Percentiles rank a stretch among this genome's conserved stretches.
Evolutionary conservation across 2,888 invertebrate genomes (phyloP).

Genomic region (Biston betularia): DNA sequence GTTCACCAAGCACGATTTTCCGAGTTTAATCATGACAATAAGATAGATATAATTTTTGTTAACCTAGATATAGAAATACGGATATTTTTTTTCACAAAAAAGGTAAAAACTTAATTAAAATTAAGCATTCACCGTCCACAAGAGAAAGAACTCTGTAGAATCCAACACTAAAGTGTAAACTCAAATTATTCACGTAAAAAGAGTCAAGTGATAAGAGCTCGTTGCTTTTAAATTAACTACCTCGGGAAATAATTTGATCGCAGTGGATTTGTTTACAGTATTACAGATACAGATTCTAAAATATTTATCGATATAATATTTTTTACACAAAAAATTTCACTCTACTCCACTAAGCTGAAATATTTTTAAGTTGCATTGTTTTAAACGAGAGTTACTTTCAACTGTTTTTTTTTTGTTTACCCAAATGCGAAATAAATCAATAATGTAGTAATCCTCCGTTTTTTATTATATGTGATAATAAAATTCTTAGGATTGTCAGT

Average conservation of each 20-base stretch:
- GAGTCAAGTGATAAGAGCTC: slow-evolving; percentile 48
- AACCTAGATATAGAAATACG: slow-evolving; percentile 11
- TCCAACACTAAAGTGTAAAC: slow-evolving; percentile 38
- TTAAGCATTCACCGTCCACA: slow-evolving; percentile 30
- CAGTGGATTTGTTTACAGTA: slow-evolving; percentile 18
- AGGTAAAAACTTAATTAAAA: slow-evolving; percentile 37
- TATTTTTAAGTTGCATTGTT: too few species aligned
- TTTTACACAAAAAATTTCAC: too few species aligned
- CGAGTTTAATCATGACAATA: too few species aligned
- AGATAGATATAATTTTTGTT: not conserved
- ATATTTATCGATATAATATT: too few species aligned
- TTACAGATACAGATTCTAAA: not conserved
- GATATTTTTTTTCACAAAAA: slow-evolving; percentile 3
- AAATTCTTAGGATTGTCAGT: too few species aligned
- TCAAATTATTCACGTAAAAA: slow-evolving; percentile 42
- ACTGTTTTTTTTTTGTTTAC: too few species aligned
- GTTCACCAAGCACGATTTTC: too few species aligned
- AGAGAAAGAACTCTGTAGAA: slow-evolving; percentile 23
- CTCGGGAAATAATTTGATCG: slow-evolving; percentile 40
- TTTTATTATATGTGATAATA: too few species aligned
- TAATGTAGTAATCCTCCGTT: too few species aligned
- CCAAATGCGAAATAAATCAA: too few species aligned
- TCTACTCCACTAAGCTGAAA: too few species aligned
- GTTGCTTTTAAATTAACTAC: slow-evolving; percentile 47
- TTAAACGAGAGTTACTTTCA: too few species aligned